Conservation (phyloP, 1,140 invertebrate species). For the Dreissena polymorpha region DNA sequence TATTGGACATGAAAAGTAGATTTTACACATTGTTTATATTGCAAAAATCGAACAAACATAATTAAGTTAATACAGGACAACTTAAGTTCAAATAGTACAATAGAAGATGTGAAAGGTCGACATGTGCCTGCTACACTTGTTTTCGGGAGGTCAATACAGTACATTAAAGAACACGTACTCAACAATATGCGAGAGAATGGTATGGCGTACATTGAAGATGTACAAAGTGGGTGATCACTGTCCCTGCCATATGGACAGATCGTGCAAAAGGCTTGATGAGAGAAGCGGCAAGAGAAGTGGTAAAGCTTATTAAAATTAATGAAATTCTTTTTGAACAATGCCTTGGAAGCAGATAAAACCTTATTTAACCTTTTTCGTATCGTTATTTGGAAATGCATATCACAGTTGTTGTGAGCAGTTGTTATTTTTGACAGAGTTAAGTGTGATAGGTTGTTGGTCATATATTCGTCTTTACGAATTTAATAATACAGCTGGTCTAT, state of each 20-base stretch:
- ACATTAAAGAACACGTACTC: conserved; percentile 44
- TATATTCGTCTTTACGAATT: too few relatives aligned
- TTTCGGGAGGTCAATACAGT: conserved; percentile 39
- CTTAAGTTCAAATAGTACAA: not conserved
- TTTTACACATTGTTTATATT: too few relatives aligned
- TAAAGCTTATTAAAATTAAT: not conserved
- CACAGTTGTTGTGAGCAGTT: too few relatives aligned
- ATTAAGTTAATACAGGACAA: too few relatives aligned
- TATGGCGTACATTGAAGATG: not conserved
- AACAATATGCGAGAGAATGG: conserved; percentile 7
- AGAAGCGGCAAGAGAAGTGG: conserved; percentile 22
- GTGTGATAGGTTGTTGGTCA: too few relatives aligned
- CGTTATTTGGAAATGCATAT: too few relatives aligned
- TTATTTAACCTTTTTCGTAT: too few relatives aligned
- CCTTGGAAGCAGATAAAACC: too few relatives aligned
- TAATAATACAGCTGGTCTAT: too few relatives aligned
- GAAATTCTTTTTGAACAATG: too few relatives aligned
- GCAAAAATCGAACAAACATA: too few relatives aligned
- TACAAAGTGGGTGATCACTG: conserved; percentile 51
- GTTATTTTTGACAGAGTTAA: too few relatives aligned
- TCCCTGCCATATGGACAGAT: conserved; percentile 51
- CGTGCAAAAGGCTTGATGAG: conserved; percentile 48
- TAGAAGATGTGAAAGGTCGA: conserved; percentile 31
- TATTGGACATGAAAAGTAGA: conserved; percentile 3
- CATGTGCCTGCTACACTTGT: conserved; percentile 22